phyloP scores from a whole-genome alignment of 2,797 vertebrate species.

The Dicrostonyx torquatus region DNA sequence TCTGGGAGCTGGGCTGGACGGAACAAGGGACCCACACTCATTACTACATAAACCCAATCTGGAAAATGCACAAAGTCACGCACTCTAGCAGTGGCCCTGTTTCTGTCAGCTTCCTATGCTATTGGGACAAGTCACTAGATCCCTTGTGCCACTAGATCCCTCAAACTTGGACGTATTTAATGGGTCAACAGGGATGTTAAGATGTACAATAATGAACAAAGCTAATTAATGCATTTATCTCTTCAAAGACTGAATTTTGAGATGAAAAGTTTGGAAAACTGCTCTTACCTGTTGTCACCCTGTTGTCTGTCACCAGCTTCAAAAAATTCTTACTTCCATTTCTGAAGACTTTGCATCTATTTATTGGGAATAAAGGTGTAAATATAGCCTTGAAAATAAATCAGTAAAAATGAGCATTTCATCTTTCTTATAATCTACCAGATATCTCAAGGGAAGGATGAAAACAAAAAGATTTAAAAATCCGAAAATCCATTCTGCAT shows the following conservation, averaged over 20 bases:
- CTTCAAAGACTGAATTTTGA: background rate
- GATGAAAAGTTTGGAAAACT: background rate
- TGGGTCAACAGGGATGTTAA: background rate
- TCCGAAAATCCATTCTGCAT: background rate
- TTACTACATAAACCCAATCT: background rate
- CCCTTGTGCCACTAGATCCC: background rate
- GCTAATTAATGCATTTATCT: background rate
- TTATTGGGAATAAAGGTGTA: background rate
- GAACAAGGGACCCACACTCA: too few species aligned
- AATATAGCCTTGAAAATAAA: conserved; percentile 38
- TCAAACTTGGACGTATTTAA: background rate
- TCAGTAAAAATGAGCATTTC: conserved; percentile 2
- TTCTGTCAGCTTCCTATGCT: background rate
- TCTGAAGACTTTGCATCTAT: background rate
- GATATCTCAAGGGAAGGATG: background rate
- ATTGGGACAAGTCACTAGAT: background rate
- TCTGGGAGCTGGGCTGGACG: too few species aligned
- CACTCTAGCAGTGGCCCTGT: background rate
- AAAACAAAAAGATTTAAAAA: conserved; percentile 56
- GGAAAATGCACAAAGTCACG: background rate
- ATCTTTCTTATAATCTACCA: background rate
- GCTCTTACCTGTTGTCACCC: background rate
- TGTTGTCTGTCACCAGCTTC: background rate
- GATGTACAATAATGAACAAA: background rate
- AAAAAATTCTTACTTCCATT: background rate